Conservation (phyloP, 1,140 invertebrate species). For the Druon quercuslanigerum region DNA sequence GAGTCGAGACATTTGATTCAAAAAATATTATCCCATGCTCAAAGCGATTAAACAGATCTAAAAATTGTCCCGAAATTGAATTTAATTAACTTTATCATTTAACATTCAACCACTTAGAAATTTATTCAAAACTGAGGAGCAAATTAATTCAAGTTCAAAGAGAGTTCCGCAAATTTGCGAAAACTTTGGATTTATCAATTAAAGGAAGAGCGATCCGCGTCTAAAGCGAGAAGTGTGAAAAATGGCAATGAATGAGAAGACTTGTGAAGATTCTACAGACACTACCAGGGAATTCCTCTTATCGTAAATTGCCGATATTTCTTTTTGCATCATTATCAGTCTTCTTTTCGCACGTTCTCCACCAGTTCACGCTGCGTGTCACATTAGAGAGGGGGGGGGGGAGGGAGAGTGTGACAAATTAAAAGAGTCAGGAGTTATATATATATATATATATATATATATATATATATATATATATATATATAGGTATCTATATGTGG, state of each 20-base stretch:
- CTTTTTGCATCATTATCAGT: background rate
- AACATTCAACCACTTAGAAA: no score
- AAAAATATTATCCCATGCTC: no score
- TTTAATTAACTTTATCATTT: no score
- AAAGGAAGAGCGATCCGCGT: constrained; percentile 3
- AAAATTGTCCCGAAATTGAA: no score
- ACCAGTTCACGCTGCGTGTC: background rate
- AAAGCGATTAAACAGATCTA: no score
- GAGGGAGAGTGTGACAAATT: constrained; percentile 13
- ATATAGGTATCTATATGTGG: background rate
- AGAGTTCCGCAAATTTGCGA: background rate
- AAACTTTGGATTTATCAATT: constrained; percentile 11
- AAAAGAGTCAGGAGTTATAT: constrained; percentile 9
- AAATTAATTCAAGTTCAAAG: no score
- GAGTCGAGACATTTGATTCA: no score
- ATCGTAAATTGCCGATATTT: constrained; percentile 1
- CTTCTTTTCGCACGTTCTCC: background rate
- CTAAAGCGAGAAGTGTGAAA: background rate
- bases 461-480: background rate
- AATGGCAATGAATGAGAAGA: constrained; percentile 6
- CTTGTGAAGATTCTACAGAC: background rate
- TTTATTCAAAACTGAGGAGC: no score
- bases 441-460: constrained; percentile 2
- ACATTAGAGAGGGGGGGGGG: background rate
- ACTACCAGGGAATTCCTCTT: constrained; percentile 4